These are phyloP conservation scores for Notodonta dromedarius DNA, from an alignment of 2,888 invertebrate species.

Conservation along the genomic window DNA sequence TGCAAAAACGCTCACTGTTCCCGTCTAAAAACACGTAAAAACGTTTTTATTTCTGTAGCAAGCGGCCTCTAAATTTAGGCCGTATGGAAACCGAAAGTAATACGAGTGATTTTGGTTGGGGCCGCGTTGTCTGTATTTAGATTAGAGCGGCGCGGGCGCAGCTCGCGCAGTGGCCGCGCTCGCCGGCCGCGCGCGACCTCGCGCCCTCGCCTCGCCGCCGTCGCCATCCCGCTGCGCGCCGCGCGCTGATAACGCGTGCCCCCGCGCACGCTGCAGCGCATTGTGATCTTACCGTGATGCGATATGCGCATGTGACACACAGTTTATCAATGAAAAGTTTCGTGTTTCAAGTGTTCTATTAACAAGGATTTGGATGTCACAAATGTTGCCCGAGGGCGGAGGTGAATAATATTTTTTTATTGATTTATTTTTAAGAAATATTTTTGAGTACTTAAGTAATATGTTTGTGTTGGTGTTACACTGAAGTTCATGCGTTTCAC, in stretches of 20 bases:
- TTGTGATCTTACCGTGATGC: conserved; percentile 20
- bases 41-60: conserved; percentile 80
- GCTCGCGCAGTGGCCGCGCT: conserved; percentile 40
- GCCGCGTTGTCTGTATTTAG: conserved; percentile 81
- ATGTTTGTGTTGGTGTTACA: too few relatives aligned
- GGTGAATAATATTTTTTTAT: conserved; percentile 60
- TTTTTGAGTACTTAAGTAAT: background rate
- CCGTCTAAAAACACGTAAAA: conserved; percentile 82
- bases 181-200: conserved; percentile 34
- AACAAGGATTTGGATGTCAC: conserved; percentile 74
- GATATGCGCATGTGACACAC: conserved; percentile 26
- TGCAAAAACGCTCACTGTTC: conserved; percentile 73
- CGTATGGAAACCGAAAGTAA: conserved; percentile 82
- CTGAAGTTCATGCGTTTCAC: too few relatives aligned
- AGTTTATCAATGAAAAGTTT: conserved; percentile 49
- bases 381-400: conserved; percentile 78
- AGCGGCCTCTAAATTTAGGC: conserved; percentile 83
- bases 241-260: conserved; percentile 19
- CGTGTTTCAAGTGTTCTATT: conserved; percentile 45
- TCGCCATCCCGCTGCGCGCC: conserved; percentile 28
- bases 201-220: conserved; percentile 30
- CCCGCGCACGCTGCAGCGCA: conserved; percentile 17
- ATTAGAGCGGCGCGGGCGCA: conserved; percentile 67
- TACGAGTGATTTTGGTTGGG: conserved; percentile 80
- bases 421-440: background rate